Evolutionary conservation across 2,888 invertebrate species (phyloP).

Genomic region (Rhagonycha lutea): DNA sequence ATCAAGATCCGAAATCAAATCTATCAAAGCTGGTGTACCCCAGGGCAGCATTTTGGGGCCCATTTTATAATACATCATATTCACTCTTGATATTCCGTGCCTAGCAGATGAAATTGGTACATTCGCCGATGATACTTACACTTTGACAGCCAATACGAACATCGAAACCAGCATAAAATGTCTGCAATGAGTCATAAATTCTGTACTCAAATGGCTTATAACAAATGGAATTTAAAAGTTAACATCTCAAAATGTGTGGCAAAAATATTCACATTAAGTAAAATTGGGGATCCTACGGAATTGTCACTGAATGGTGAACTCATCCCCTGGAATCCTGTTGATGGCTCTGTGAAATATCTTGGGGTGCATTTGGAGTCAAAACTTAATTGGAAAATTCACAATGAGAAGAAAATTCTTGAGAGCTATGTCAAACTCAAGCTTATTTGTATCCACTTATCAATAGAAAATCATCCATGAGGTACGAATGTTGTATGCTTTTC

Average conservation of each 20-base stretch:
- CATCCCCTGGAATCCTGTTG: too few species aligned
- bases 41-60: slow-evolving; percentile 32
- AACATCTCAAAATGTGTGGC: slow-evolving; percentile 1
- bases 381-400: too few species aligned
- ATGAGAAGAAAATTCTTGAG: too few species aligned
- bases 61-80: slow-evolving; percentile 12
- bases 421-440: too few species aligned
- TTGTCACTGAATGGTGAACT: too few species aligned
- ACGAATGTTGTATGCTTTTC: not conserved
- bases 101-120: not conserved
- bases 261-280: slow-evolving; percentile 5
- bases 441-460: too few species aligned
- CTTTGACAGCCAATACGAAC: not conserved
- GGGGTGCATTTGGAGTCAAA: too few species aligned
- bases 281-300: too few species aligned
- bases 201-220: not conserved
- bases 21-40: slow-evolving; percentile 38
- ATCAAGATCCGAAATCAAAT: slow-evolving; percentile 27
- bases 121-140: slow-evolving; percentile 30
- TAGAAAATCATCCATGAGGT: too few species aligned
- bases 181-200: not conserved
- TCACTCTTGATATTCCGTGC: not conserved
- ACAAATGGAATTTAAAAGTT: slow-evolving; percentile 3
- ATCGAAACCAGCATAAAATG: not conserved
- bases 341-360: too few species aligned